Base-by-base conservation (phyloP, 2,113 vertebrate species). In the Chlorodrepanis virens region DNA sequence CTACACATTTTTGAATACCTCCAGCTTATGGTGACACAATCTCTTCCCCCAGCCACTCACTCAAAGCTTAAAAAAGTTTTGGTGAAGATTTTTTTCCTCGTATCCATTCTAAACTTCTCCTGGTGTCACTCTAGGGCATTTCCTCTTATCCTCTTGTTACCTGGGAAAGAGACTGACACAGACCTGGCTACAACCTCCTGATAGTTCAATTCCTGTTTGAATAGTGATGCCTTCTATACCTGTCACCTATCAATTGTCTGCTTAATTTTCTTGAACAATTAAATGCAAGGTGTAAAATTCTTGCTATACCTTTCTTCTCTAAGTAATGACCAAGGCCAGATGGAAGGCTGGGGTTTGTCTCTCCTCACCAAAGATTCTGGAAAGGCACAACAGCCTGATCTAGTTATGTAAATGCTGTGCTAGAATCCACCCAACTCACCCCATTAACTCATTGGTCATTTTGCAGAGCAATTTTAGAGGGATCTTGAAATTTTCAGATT, bases 401-500 rank as follows among this genome's bases (percentile, higher is more conserved):
- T 24, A 80, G 10, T 56, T 35, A 59, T 1, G 23, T 15, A 76
- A 68, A 64, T 35, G 25, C 9, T 60, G 53, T 60, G 24, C 24
- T 53, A 61, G 53, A 77, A 72, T 49, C 12, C 31, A 33, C 19
- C 2, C 11, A 27, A 24, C 50, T 79, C 27, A 63, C 8, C 10
- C 18, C 5, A n/a, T 3, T 0, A 67, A 68, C 10, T 76, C 25
- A 45, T 5, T 12, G 5, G 2, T 39, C 56, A 64, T 75, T 59
- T 40, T 64, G 40, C 20, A 72, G 12, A 74, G 33, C 0, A 0
- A 7, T 3, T 60, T 37, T 54, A 84, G 29, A 37, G 7, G 3
- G 31, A 64, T 37, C 6, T 25, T 13, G 47, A 83, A 29, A 8
- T 68, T 83, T 91, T 59, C 18, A n/a, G 9, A 64, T 86, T 24